Conservation (phyloP, 2,797 vertebrate species). For the Neosilurus mollespiculum region DNA sequence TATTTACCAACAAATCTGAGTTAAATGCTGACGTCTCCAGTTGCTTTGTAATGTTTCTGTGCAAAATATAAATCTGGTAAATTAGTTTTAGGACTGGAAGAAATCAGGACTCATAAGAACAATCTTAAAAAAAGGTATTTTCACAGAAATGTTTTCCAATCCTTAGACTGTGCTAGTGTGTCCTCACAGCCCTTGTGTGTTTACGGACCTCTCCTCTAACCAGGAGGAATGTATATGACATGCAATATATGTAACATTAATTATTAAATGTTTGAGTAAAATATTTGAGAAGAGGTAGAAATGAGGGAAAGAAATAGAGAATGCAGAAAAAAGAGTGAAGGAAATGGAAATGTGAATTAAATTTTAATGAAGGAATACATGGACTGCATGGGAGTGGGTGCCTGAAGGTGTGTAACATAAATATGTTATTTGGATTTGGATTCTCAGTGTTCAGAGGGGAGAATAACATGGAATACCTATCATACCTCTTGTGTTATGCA, state of each 20-base stretch:
- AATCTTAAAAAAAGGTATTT: too few relatives aligned
- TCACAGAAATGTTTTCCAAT: not conserved
- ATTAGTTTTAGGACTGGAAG: not conserved
- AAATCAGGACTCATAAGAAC: too few relatives aligned
- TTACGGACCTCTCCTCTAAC: not conserved
- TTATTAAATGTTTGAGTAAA: not conserved
- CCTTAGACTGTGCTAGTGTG: not conserved
- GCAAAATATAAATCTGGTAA: not conserved
- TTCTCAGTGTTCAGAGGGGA: not conserved
- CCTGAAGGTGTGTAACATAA: not conserved
- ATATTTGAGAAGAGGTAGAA: not conserved
- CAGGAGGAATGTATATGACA: not conserved
- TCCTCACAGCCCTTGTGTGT: not conserved
- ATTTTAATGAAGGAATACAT: not conserved
- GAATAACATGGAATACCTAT: not conserved
- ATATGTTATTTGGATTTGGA: too few relatives aligned
- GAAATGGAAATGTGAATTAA: not conserved
- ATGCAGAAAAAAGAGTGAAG: not conserved
- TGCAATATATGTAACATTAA: slow-evolving; percentile 1
- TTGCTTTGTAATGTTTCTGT: not conserved
- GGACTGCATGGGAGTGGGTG: not conserved
- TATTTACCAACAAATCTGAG: not conserved
- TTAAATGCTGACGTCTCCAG: not conserved
- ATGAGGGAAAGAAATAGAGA: not conserved
- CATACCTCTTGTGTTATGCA: not conserved